A percentile compares a stretch with the other conserved stretches of the same genome.
phyloP scores from a whole-genome alignment of 2,888 invertebrate genomes.

The Spodoptera exigua region DNA sequence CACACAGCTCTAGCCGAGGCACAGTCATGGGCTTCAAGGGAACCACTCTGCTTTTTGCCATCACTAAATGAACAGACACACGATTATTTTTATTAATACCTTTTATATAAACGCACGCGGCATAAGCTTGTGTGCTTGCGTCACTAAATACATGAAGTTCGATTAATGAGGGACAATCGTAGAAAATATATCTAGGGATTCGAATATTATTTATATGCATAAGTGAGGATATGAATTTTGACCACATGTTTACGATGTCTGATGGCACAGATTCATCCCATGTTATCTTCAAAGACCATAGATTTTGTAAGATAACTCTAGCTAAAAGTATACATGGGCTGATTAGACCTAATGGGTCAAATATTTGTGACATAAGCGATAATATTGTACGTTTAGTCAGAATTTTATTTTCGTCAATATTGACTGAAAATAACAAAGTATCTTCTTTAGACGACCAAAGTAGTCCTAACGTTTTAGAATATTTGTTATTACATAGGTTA shows the following conservation, averaged over 20 bases:
- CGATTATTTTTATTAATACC: no score
- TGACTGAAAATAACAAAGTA: constrained; percentile 6
- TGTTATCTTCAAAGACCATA: constrained; percentile 14
- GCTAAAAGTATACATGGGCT: constrained; percentile 13
- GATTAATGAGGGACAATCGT: no score
- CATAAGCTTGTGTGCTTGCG: no score
- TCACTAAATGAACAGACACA: no score
- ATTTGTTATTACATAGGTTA: constrained; percentile 5
- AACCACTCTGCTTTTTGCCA: no score
- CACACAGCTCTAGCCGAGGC: no score
- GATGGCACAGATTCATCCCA: constrained; percentile 10
- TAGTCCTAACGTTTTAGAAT: constrained; percentile 12
- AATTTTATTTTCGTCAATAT: not conserved
- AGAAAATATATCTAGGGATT: no score
- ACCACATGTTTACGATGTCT: constrained; percentile 10
- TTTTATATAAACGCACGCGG: no score
- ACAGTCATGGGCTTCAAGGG: no score
- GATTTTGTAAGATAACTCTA: constrained; percentile 10
- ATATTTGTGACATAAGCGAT: constrained; percentile 11
- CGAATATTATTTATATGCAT: no score
- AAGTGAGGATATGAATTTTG: no score
- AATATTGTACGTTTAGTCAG: constrained; percentile 10
- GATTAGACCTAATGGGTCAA: constrained; percentile 16
- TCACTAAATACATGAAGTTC: no score
- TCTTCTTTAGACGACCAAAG: constrained; percentile 13